Conservation (phyloP, 2,888 invertebrate species). For the Apodemia mormo region DNA sequence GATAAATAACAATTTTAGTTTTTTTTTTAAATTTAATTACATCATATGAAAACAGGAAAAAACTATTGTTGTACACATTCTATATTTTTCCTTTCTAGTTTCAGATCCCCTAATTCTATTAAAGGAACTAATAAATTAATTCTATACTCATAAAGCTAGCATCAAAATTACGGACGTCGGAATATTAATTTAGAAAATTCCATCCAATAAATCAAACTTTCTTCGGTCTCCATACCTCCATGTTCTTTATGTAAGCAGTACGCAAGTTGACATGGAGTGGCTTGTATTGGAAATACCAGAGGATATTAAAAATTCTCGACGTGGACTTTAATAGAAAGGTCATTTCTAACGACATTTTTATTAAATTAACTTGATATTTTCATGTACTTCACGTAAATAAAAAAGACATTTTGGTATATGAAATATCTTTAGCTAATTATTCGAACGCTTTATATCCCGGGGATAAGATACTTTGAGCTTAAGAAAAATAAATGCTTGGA, state of each 20-base stretch:
- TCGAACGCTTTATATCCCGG: no score
- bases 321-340: constrained; percentile 13
- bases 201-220: constrained; percentile 50
- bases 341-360: constrained; percentile 7
- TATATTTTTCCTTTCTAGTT: neutral
- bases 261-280: constrained; percentile 15
- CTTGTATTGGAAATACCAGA: constrained; percentile 19
- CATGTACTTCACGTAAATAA: neutral
- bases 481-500: no score
- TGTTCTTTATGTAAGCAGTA: constrained; percentile 14
- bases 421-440: neutral
- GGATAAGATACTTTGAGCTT: no score
- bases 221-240: constrained; percentile 16
- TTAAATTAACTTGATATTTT: neutral
- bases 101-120: neutral
- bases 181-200: constrained; percentile 47
- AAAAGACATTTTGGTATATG: neutral
- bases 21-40: no score
- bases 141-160: constrained; percentile 35
- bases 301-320: constrained; percentile 12
- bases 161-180: constrained; percentile 40
- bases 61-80: no score
- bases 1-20: no score
- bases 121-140: constrained; percentile 27
- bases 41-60: no score